phyloP scores from a whole-genome alignment of 2,888 invertebrate species.

The Coenonympha arcania region DNA sequence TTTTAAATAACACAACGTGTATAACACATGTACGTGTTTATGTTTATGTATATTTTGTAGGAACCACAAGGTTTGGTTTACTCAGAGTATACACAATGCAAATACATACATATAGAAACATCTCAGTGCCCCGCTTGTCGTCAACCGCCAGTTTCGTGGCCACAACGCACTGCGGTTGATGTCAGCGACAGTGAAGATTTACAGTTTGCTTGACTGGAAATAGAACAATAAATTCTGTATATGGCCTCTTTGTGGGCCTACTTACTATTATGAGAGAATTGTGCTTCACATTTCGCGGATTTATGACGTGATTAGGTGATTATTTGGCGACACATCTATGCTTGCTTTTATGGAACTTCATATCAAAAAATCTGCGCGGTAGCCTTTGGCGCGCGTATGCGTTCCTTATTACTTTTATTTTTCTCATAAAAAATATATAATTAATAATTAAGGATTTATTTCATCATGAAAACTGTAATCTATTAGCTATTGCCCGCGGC shows the following conservation, averaged over 20 bases:
- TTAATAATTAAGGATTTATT: too few relatives aligned
- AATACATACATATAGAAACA: neutral
- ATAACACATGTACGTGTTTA: too few relatives aligned
- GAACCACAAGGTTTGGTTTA: too few relatives aligned
- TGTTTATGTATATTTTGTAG: too few relatives aligned
- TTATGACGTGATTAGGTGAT: neutral
- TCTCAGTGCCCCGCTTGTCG: neutral
- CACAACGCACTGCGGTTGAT: conserved; percentile 20
- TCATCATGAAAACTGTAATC: too few relatives aligned
- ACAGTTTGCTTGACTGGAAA: conserved; percentile 19
- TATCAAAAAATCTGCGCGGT: too few relatives aligned
- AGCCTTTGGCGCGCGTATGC: too few relatives aligned
- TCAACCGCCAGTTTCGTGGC: conserved; percentile 17
- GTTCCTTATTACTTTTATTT: too few relatives aligned
- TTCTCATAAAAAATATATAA: too few relatives aligned
- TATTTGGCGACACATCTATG: neutral
- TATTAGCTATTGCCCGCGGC: too few relatives aligned
- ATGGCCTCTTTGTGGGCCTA: conserved; percentile 2
- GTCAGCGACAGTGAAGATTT: conserved; percentile 28
- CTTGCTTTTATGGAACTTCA: too few relatives aligned
- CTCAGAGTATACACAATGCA: neutral
- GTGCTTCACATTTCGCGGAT: neutral
- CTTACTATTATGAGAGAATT: conserved; percentile 7
- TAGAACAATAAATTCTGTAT: conserved; percentile 11
- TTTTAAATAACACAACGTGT: too few relatives aligned